Percentiles rank a stretch among this genome's conserved stretches.
Conservation (phyloP, 1,140 invertebrate species). For the Zaprionus nigranus region DNA sequence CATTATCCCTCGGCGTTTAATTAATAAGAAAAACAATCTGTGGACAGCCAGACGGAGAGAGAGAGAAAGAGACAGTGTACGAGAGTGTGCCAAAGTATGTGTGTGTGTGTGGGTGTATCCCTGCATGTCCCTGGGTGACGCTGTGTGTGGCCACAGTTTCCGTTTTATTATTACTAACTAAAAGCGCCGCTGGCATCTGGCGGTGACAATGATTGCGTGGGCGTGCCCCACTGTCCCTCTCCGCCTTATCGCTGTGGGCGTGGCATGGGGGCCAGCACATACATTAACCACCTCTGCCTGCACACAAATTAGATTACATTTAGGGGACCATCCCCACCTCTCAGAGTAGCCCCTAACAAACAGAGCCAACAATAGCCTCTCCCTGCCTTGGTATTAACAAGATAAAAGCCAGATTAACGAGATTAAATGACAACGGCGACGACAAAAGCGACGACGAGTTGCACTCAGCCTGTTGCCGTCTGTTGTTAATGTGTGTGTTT, state of each 20-base stretch:
- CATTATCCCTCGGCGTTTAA: conserved; percentile 61
- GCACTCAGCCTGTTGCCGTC: conserved; percentile 7
- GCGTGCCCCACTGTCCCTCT: neutral
- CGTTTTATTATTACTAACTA: conserved; percentile 18
- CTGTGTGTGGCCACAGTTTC: conserved; percentile 5
- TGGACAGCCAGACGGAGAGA: neutral
- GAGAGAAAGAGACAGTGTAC: too few relatives aligned
- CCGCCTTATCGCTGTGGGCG: neutral
- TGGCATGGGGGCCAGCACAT: conserved; percentile 16
- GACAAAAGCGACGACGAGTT: conserved; percentile 22
- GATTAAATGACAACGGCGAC: conserved; percentile 65
- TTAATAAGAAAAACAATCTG: conserved; percentile 62
- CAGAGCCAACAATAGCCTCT: conserved; percentile 45
- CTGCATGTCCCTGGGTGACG: neutral
- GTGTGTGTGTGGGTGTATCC: neutral
- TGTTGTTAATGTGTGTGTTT: neutral
- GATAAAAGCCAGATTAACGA: conserved; percentile 78
- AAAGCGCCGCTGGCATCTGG: conserved; percentile 29
- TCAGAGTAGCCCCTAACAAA: neutral
- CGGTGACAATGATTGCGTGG: conserved; percentile 46
- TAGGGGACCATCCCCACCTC: conserved; percentile 19
- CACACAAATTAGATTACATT: conserved; percentile 75
- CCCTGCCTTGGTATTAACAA: conserved; percentile 56
- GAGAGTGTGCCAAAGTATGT: too few relatives aligned
- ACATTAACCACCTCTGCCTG: conserved; percentile 47